These are phyloP conservation scores for Biston betularia DNA, from an alignment of 2,888 invertebrate genomes.

Conservation along the genomic window DNA sequence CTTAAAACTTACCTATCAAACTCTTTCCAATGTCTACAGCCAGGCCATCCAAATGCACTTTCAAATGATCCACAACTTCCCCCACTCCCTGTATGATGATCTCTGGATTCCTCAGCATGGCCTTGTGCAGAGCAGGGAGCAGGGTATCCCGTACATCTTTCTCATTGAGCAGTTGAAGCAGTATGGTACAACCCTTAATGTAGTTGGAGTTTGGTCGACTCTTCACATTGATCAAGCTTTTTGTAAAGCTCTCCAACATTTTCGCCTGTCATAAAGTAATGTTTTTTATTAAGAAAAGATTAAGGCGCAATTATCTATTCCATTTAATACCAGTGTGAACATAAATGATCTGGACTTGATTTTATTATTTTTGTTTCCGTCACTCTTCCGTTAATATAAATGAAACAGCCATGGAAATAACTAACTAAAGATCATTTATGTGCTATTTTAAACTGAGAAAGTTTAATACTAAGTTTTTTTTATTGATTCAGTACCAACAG, in stretches of 20 bases:
- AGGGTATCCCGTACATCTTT: constrained; percentile 91
- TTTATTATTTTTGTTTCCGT: too few relatives aligned
- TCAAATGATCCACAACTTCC: constrained; percentile 89
- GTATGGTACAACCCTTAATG: constrained; percentile 88
- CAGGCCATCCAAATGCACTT: constrained; percentile 92
- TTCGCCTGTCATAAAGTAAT: constrained; percentile 73
- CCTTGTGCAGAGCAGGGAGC: constrained; percentile 95
- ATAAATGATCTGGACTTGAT: not conserved
- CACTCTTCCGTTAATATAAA: too few relatives aligned
- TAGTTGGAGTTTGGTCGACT: constrained; percentile 89
- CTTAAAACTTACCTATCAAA: constrained; percentile 87
- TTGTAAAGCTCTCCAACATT: constrained; percentile 90
- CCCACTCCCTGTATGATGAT: constrained; percentile 94
- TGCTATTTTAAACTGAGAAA: too few relatives aligned
- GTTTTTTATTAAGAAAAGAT: not conserved
- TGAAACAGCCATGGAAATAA: too few relatives aligned
- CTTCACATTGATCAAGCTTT: constrained; percentile 92
- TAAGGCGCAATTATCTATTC: not conserved
- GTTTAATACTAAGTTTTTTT: too few relatives aligned
- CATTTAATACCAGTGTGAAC: too few relatives aligned
- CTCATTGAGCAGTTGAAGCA: constrained; percentile 87
- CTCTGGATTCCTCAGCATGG: constrained; percentile 97
- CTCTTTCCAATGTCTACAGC: constrained; percentile 93
- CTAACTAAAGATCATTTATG: too few relatives aligned
- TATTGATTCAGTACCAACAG: too few relatives aligned